Conservation (phyloP, 92 coral and sea anemone genomes). For the Epizoanthus ramosus region DNA sequence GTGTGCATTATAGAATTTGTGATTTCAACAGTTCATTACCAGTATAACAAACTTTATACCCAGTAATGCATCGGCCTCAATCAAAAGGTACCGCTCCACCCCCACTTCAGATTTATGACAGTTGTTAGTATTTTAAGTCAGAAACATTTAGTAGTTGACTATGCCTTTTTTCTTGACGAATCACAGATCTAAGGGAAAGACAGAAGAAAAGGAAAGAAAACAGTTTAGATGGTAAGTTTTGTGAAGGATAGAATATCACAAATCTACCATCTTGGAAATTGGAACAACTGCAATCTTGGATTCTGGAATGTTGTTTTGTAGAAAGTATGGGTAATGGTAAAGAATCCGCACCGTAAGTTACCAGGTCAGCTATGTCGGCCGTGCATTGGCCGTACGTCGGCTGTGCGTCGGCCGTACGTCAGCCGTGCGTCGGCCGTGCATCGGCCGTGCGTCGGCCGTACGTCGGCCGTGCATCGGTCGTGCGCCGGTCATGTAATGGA, state of each 20-base stretch:
- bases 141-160: neutral
- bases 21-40: no score
- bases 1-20: no score
- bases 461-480: no score
- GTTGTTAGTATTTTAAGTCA: neutral
- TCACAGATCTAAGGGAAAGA: constrained; percentile 74
- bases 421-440: no score
- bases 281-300: neutral
- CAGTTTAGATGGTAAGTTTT: constrained; percentile 68
- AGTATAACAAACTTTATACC: neutral
- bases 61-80: neutral
- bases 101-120: neutral
- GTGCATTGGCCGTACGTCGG: no score
- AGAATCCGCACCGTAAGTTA: no score
- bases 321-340: no score
- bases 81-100: neutral
- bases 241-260: no score
- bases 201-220: constrained; percentile 72
- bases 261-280: neutral
- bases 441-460: no score
- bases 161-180: neutral
- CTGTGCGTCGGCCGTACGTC: no score
- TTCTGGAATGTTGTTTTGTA: neutral
- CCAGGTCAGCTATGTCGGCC: no score
- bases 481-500: no score